These are phyloP conservation scores for Apogon hyalosoma DNA, from an alignment of 2,797 vertebrate species.

Conservation along the genomic window DNA sequence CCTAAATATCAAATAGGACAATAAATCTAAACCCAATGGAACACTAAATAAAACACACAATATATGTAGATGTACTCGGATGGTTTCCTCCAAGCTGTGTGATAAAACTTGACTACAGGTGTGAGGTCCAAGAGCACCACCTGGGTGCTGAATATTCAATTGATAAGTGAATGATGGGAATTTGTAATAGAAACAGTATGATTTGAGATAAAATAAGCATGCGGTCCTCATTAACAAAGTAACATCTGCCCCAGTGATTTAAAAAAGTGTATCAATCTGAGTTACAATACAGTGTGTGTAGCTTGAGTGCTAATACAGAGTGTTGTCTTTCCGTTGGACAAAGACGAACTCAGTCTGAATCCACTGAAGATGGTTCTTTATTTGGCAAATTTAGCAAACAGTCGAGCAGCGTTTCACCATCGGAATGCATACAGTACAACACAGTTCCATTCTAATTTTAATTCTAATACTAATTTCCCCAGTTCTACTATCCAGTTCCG, in stretches of 20 bases:
- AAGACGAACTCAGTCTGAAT: too few relatives aligned
- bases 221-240: conserved; percentile 2
- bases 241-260: background rate
- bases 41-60: too few relatives aligned
- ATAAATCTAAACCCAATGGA: background rate
- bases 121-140: background rate
- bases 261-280: background rate
- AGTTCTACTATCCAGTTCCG: too few relatives aligned
- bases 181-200: background rate
- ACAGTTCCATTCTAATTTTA: too few relatives aligned
- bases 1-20: background rate
- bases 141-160: background rate
- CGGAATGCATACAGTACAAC: too few relatives aligned
- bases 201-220: background rate
- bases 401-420: too few relatives aligned
- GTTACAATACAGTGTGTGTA: too few relatives aligned
- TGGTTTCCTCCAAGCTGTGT: conserved; percentile 25
- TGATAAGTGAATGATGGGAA: background rate
- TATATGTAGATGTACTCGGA: conserved; percentile 10
- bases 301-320: too few relatives aligned
- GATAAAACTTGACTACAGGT: conserved; percentile 23
- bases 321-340: too few relatives aligned
- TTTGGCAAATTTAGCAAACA: too few relatives aligned
- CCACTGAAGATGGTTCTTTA: too few relatives aligned
- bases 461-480: too few relatives aligned